Conservation (phyloP, 1,140 invertebrate genomes). For the Rhopalosiphum maidis region DNA sequence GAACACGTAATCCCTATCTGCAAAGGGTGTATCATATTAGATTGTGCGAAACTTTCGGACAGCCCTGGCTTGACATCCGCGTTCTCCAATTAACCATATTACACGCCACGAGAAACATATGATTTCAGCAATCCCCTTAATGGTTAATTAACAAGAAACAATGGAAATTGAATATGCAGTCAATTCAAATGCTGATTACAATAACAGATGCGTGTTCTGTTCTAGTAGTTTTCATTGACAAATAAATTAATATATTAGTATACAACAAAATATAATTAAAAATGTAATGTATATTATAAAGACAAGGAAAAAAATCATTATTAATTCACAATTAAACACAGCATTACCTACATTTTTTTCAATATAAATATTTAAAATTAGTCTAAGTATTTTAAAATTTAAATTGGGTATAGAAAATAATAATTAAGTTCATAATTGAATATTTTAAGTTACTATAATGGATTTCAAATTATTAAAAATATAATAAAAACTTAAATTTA, state of each 20-base stretch:
- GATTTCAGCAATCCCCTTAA: constrained; percentile 30
- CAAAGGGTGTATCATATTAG: constrained; percentile 36
- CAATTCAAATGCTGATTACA: neutral
- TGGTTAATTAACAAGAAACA: constrained; percentile 14
- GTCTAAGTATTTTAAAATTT: neutral
- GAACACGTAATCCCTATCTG: constrained; percentile 24
- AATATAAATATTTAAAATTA: neutral
- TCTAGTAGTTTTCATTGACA: neutral
- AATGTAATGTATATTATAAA: neutral
- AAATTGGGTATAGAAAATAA: neutral
- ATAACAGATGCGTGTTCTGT: neutral
- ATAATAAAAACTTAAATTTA: neutral
- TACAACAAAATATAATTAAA: neutral
- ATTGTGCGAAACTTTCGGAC: constrained; percentile 40
- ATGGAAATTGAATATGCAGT: neutral
- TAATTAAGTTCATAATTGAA: neutral
- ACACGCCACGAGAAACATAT: constrained; percentile 39
- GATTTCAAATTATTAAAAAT: neutral
- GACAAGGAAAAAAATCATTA: neutral
- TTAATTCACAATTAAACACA: neutral
- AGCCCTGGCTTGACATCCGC: neutral
- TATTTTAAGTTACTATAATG: neutral
- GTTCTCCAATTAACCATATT: constrained; percentile 47
- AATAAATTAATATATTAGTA: neutral
- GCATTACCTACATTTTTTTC: neutral